Evolutionary conservation across 2,888 invertebrate genomes (phyloP).

Genomic region (Drosophila pseudotakahashii): DNA sequence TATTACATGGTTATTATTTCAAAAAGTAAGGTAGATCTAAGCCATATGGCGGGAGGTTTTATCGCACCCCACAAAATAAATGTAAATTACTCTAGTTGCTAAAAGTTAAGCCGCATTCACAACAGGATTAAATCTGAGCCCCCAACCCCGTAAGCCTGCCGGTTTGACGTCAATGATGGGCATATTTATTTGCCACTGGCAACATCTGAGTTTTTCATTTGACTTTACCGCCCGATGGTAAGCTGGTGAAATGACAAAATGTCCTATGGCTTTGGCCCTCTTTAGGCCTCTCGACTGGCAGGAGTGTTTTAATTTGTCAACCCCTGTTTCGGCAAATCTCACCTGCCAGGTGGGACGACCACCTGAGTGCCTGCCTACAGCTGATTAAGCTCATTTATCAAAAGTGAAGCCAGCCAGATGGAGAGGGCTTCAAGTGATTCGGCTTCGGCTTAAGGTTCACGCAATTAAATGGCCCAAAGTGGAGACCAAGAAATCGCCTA

Average conservation of each 20-base stretch:
- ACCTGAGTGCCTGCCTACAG: slow-evolving; percentile 54
- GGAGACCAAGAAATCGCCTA: slow-evolving; percentile 11
- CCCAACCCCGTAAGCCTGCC: neutral
- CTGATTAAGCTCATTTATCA: slow-evolving; percentile 68
- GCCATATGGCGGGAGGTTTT: neutral
- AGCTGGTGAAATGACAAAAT: neutral
- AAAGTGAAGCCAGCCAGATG: slow-evolving; percentile 28
- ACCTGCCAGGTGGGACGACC: slow-evolving; percentile 14
- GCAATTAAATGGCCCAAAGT: slow-evolving; percentile 39
- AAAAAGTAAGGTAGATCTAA: neutral
- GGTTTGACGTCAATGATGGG: slow-evolving; percentile 17
- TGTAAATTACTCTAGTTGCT: neutral
- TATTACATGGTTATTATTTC: no score
- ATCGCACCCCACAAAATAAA: neutral
- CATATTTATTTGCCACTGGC: slow-evolving; percentile 34
- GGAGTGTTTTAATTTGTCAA: slow-evolving; percentile 40
- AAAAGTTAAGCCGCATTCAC: neutral
- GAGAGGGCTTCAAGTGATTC: neutral
- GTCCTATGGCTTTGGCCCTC: neutral
- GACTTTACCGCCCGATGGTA: slow-evolving; percentile 13
- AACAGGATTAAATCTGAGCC: slow-evolving; percentile 1
- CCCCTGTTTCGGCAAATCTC: slow-evolving; percentile 9
- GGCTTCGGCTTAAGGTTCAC: slow-evolving; percentile 11
- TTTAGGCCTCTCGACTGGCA: slow-evolving; percentile 31
- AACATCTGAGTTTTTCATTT: slow-evolving; percentile 34